Percentiles rank a stretch among this genome's conserved stretches.
Conservation (phyloP, 2,888 invertebrate species). For the Dendrolimus pini region DNA sequence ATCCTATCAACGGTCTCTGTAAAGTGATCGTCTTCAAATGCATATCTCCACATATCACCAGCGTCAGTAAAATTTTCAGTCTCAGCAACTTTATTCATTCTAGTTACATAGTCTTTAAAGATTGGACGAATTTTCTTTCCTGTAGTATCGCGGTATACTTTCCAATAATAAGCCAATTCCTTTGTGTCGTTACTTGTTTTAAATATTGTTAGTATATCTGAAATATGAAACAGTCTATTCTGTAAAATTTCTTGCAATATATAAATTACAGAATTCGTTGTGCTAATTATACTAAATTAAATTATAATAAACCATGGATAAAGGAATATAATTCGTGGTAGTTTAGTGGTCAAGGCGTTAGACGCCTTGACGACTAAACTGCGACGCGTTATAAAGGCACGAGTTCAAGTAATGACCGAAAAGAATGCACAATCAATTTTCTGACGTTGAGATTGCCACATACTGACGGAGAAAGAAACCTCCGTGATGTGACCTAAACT, state of each 20-base stretch:
- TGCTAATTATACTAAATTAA: not conserved
- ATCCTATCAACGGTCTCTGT: conserved; percentile 57
- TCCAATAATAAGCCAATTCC: conserved; percentile 80
- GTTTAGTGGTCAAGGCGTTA: too few species aligned
- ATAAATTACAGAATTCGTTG: too few species aligned
- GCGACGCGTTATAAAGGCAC: too few species aligned
- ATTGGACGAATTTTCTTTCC: conserved; percentile 78
- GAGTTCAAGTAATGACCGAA: too few species aligned
- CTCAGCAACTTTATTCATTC: conserved; percentile 78
- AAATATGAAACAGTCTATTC: conserved; percentile 8
- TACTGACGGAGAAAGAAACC: too few species aligned
- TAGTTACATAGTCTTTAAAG: conserved; percentile 77
- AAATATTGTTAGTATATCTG: conserved; percentile 59
- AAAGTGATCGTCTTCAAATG: conserved; percentile 61
- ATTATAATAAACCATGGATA: not conserved
- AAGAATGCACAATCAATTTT: too few species aligned
- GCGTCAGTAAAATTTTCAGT: conserved; percentile 69
- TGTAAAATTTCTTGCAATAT: too few species aligned
- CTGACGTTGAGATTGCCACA: too few species aligned
- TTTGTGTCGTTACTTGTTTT: conserved; percentile 75
- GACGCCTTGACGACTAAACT: too few species aligned
- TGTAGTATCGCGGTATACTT: conserved; percentile 78
- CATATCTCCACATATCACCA: conserved; percentile 64
- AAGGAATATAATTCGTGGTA: too few species aligned
- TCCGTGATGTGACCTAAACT: too few species aligned